Base-by-base conservation (phyloP, 2,888 invertebrate species). In the Choreutis nemorana region DNA sequence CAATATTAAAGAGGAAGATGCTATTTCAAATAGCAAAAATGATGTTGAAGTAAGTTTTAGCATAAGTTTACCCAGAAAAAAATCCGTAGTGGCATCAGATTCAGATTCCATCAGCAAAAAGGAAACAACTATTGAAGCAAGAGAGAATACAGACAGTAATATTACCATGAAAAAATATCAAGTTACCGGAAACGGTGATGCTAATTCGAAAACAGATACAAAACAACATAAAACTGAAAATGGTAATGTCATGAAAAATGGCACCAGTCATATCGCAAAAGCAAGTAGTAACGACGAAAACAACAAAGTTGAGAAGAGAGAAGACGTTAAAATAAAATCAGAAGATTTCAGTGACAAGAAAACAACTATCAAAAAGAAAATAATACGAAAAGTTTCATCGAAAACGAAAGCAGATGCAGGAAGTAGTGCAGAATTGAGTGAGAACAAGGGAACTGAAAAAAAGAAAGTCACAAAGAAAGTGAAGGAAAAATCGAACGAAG, bases 1-100 rank as follows among this genome's bases (percentile, higher is more conserved):
- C 1, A 41, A 46, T 11, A 50, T 55, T 11, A 44, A 56, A 5
- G 50, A 55, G 38, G 53, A 55, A 28, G 46, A 44, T 6, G 35
- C 36, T 8, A 42, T 34, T 33, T 34, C 50, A n/a, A 60, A 62
- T 13, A 41, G 33, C 18, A 67, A 64, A 44, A 55, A 52, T 29
- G 71, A 78, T 26, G 50, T 78, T 18, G 78, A 78, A 60, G 78
- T 78, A 27, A 75, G 68, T 47, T 78, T 78, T 44, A 75, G 60
- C 53, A 63, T 78, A 44, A 73, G 66, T 23, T 56, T 78, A 33
- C 78, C 78, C 25, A 68, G 50, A 45, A 77, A 65, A 44, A 60
- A 62, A 48, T 27, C 48, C 2, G 49, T 50, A 10, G 30, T 31
- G 15, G 11, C 41, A 3, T 35, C 45, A 9, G 64, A 63, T 41